Conservation (phyloP, 2,888 invertebrate species). For the Schrankia costaestrigalis region DNA sequence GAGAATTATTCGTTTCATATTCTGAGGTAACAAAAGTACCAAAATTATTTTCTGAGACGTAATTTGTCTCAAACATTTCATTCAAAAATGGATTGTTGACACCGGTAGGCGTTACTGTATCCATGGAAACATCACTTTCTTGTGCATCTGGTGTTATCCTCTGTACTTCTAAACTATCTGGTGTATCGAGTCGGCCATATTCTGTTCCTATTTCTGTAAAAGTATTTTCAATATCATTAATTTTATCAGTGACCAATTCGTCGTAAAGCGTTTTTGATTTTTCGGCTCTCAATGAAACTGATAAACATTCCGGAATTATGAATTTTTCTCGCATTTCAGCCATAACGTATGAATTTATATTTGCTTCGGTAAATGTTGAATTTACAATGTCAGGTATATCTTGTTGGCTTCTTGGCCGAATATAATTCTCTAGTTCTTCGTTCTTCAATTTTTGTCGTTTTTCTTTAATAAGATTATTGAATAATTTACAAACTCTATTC, state of each 20-base stretch:
- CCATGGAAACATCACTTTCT: slow-evolving; percentile 45
- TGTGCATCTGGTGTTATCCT: slow-evolving; percentile 37
- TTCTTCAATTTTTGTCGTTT: slow-evolving; percentile 26
- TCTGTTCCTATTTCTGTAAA: slow-evolving; percentile 14
- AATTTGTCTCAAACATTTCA: slow-evolving; percentile 49
- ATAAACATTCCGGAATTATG: slow-evolving; percentile 65
- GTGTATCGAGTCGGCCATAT: slow-evolving; percentile 21
- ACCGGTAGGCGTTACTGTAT: slow-evolving; percentile 41
- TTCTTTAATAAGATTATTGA: slow-evolving; percentile 38
- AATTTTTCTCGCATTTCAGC: slow-evolving; percentile 52
- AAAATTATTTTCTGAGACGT: slow-evolving; percentile 49
- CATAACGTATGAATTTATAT: slow-evolving; percentile 41
- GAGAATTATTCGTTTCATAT: slow-evolving; percentile 65
- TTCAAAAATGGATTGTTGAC: slow-evolving; percentile 56
- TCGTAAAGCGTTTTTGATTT: slow-evolving; percentile 34
- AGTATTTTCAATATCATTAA: slow-evolving; percentile 12
- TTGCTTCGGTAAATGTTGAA: slow-evolving; percentile 61
- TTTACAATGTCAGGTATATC: slow-evolving; percentile 72
- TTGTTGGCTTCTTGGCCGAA: slow-evolving; percentile 40
- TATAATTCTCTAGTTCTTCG: slow-evolving; percentile 19
- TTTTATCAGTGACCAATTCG: slow-evolving; percentile 8
- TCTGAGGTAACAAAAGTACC: slow-evolving; percentile 60
- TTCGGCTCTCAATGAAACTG: slow-evolving; percentile 61
- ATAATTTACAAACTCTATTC: slow-evolving; percentile 57
- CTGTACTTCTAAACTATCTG: slow-evolving; percentile 40